Conservation (phyloP, 2,888 invertebrate species). For the Rotaria macrura region DNA sequence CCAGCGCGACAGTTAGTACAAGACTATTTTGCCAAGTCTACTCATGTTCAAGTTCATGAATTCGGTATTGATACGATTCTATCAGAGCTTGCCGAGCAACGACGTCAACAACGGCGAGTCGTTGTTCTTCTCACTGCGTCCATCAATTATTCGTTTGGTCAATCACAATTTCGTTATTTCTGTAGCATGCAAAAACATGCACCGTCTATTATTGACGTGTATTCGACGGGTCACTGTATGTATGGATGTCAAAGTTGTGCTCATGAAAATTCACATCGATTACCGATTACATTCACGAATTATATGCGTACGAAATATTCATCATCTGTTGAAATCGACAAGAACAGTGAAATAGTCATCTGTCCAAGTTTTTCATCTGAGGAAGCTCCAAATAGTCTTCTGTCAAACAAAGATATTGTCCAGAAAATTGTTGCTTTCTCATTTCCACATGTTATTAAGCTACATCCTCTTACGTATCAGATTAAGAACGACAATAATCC, state of each 20-base stretch:
- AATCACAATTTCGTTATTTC: background rate
- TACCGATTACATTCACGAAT: slow-evolving; percentile 1
- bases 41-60: background rate
- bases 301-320: background rate
- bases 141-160: background rate
- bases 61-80: background rate
- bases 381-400: background rate
- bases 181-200: background rate
- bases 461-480: background rate
- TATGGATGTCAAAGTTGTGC: slow-evolving; percentile 20
- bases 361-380: slow-evolving; percentile 19
- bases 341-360: background rate
- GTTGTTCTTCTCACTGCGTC: background rate
- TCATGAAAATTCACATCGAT: background rate
- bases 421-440: background rate
- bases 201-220: background rate
- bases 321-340: background rate
- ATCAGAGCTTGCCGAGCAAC: background rate
- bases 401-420: background rate
- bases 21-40: background rate
- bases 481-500: background rate
- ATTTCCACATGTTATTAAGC: background rate
- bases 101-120: background rate
- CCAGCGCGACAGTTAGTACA: background rate
- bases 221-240: background rate